Base-by-base conservation (phyloP, 2,797 vertebrate species). In the Clarias laeviceps region DNA sequence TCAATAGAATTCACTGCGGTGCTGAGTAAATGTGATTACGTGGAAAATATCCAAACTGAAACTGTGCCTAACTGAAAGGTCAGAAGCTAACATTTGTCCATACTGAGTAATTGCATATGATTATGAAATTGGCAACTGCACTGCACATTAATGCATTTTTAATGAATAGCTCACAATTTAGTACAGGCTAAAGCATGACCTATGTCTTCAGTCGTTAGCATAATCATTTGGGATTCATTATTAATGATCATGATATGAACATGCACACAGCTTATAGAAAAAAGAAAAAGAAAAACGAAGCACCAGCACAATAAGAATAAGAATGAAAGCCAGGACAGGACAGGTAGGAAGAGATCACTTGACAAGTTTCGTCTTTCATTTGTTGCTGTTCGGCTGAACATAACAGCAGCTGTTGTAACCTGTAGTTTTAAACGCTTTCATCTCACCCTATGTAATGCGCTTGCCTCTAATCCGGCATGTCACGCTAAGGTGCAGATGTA, bases 41-140 rank as follows among this genome's bases (percentile, higher is more conserved):
- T 65, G 45, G 61, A 40, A 57, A 65, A 86, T 57, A 74, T 78
- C 72, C 15, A 68, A 27, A 70, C 73, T 77, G 62, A 45, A 50
- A 76, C 6, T n/a, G 27, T 57, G 22, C 57, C 37, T 27, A 73
- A 54, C 4, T 50, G 40, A 76, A 85, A 85, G 79, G 79, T 74
- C 78, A 81, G 37, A 85, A 80, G 66, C 34, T 61, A 70, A 37
- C 32, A 72, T 74, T 56, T 85, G 70, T 77, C 68, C 27, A 2
- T 82, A 65, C 18, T 45, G 70, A 76, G 24, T 61, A 82, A 82
- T 32, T 82, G 84, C 62, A 59, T 68, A 85, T 50, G 65, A 82
- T 79, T 86, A 70, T 61, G 64, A 65, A 79, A 20, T 9, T 45
- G 85, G 18, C 69, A 68, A 34, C 34, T n/a, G 40, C 64, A 27